Evolutionary conservation across 2,113 vertebrate genomes (phyloP), one percentile per base, ranked within the genome.

Genomic region (Pelobates fuscus): DNA sequence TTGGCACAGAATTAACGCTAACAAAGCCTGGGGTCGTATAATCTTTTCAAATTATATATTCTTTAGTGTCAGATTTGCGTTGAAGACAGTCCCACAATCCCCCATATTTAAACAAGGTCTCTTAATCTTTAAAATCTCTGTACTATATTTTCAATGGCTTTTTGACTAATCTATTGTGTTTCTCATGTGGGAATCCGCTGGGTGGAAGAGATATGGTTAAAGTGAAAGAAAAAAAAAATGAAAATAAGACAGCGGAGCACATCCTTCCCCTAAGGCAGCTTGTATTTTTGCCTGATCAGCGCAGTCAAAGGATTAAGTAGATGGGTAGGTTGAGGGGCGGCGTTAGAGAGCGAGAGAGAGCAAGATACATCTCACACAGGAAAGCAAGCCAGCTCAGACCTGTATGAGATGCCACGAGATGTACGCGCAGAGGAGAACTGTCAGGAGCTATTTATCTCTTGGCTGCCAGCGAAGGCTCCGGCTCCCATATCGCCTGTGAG

Each of bases 391-490:
- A 79, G 82, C 89, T 86, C 88, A 86, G 88, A 90, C 88, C 89
- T 91, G 87, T 80, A 55, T 83, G 85, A 84, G 23, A 84, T 86
- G 77, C 79, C 84, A 86, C 71, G 87, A 85, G 84, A 80, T 79
- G 82, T 46, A 82, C 79, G 59, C 55, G 82, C 84, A 80, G 82
- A 86, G 83, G 85, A 87, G 80, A 82, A 86, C 87, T 84, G 88
- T 91, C 89, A 89, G 84, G 84, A 87, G 80, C 82, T 86, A 90
- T 88, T 89, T 82, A 86, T 90, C 87, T 89, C 82, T 82, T 85
- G 84, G 84, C 83, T 81, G 85, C 85, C 88, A 59, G 65, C 55
- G 77, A 78, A 81, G 83, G 82, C 84, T 88, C 89, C 78, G 81
- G 75, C 82, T 85, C 86, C 84, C 86, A 81, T 87, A 84, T 85